Base-by-base conservation (phyloP, 2,888 invertebrate genomes). In the Tachina lurida region DNA sequence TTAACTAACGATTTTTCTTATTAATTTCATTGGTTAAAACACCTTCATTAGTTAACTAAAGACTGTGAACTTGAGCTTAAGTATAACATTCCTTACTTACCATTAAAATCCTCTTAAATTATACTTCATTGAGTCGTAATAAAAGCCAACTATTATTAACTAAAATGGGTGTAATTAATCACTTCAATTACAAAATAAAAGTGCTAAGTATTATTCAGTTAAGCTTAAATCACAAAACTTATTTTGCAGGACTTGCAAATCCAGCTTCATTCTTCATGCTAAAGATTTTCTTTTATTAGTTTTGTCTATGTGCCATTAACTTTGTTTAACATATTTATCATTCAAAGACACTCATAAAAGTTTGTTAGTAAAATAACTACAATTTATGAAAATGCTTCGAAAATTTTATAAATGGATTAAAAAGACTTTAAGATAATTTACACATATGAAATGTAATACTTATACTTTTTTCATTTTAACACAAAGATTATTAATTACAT, bases 211-310 rank as follows among this genome's bases (percentile, higher is more conserved):
- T 56, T 43, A 71, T 56, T 56, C 54, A 56, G 70, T 43, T 54
- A 3, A 56, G 56, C 22, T 22, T 45, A 45, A 56, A 56, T 68
- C 19, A 68, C 17, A 41, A 54, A 68, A 54, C 12, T 13, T 9
- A 68, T 71, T 71, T n/a, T 45, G 56, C 22, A 43, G 19, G 56
- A 56, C 43, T 70, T 70, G 13, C 9, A 31, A 70, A 43, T 54
- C 54, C 13, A 56, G 43, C 4, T 15, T 10, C n/a, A n/a, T n/a
- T n/a, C 12, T 43, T 45, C 1, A 41, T 56, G 31, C 3, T 31
- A 15, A 12, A 43, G 15, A 43, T 70, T 70, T 15, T 56, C 19
- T 56, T 56, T 56, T 56, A 71, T 71, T 56, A 71, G 43, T 45
- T 56, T 56, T 43, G 15, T 71, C 70, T 71, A 9, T 43, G 13